Evolutionary conservation across 1,140 invertebrate genomes (phyloP).

Genomic region (Adoxophyes honmai): DNA sequence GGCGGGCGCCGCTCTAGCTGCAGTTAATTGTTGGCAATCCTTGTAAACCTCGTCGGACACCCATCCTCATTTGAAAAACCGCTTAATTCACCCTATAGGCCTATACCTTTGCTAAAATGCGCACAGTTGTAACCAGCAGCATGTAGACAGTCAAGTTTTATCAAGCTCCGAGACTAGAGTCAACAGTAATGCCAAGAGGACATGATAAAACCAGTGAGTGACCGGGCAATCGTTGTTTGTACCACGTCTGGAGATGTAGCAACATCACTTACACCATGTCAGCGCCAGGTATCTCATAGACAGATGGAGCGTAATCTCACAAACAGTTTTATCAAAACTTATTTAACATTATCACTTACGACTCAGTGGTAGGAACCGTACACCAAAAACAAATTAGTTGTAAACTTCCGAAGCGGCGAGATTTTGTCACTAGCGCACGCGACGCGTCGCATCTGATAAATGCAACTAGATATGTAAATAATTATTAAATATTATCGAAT

Average conservation of each 20-base stretch:
- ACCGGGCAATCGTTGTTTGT: no score
- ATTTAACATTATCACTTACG: slow-evolving; percentile 9
- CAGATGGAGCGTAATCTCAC: background rate
- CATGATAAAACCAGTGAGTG: no score
- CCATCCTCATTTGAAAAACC: slow-evolving; percentile 12
- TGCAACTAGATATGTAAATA: slow-evolving; percentile 43
- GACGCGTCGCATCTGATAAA: slow-evolving; percentile 44
- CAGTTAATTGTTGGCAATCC: slow-evolving; percentile 14
- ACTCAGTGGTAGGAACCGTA: background rate
- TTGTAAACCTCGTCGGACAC: background rate
- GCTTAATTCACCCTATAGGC: background rate
- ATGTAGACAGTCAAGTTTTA: no score
- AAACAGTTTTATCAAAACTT: background rate
- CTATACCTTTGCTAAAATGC: background rate
- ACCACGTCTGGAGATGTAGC: no score
- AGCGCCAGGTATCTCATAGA: no score
- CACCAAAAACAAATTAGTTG: slow-evolving; percentile 12
- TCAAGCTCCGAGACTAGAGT: no score
- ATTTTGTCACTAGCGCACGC: slow-evolving; percentile 32
- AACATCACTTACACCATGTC: no score
- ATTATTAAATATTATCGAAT: slow-evolving; percentile 74
- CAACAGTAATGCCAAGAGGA: no score
- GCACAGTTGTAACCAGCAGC: background rate
- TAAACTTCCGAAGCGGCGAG: slow-evolving; percentile 23
- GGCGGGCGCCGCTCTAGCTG: slow-evolving; percentile 1